Evolutionary conservation across 1,140 invertebrate genomes (phyloP).

Genomic region (Rhopalosiphum padi): DNA sequence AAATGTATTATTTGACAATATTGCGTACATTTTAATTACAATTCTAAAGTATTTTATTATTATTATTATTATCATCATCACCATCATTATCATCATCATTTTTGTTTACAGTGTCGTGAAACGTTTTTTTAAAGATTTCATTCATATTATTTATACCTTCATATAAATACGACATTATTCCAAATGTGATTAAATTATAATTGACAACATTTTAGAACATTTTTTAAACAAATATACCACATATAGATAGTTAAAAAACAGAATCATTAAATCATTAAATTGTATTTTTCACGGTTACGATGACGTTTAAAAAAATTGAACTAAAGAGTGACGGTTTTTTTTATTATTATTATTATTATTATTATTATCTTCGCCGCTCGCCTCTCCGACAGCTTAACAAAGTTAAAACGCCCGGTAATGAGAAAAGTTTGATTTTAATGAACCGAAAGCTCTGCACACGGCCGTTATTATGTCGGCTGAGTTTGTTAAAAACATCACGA

Average conservation of each 20-base stretch:
- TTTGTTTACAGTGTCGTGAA: background rate
- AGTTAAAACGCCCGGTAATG: conserved; percentile 51
- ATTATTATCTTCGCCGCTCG: conserved; percentile 34
- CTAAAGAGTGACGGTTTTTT: conserved; percentile 17
- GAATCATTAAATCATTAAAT: conserved; percentile 27
- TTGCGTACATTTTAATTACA: background rate
- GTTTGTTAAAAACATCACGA: conserved; percentile 49
- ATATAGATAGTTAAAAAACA: background rate
- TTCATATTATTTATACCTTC: background rate
- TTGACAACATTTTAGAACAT: background rate
- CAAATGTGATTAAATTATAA: background rate
- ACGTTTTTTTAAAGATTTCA: background rate
- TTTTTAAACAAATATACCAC: background rate
- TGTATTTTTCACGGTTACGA: conserved; percentile 1
- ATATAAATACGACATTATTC: background rate
- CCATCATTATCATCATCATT: background rate
- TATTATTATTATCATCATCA: background rate
- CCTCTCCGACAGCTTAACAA: conserved; percentile 48
- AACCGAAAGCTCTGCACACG: conserved; percentile 43
- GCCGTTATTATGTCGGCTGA: conserved; percentile 42
- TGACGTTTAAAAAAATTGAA: conserved; percentile 33
- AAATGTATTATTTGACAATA: background rate
- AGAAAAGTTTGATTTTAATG: conserved; percentile 57
- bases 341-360: conserved; percentile 36
- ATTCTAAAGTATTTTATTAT: background rate